A percentile compares a stretch with the other conserved stretches of the same genome.
These are phyloP conservation scores for Parauchenoglanis ngamensis DNA, from an alignment of 2,797 vertebrate genomes.

Conservation along the genomic window DNA sequence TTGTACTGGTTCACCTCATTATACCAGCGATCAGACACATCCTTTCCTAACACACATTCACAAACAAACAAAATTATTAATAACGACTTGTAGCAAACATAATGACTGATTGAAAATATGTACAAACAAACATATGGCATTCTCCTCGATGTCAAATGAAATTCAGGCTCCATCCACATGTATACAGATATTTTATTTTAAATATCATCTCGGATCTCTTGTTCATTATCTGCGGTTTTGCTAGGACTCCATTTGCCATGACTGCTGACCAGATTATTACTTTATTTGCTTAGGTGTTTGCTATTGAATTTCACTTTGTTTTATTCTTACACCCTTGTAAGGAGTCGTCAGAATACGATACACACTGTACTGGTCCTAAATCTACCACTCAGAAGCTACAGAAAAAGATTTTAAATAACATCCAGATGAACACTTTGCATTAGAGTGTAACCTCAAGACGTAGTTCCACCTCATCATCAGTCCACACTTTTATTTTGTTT, in stretches of 20 bases:
- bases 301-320: not conserved
- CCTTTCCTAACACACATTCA: conserved; percentile 77
- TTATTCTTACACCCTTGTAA: not conserved
- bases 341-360: not conserved
- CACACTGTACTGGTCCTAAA: not conserved
- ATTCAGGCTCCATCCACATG: not conserved
- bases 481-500: not conserved
- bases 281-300: not conserved
- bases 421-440: not conserved
- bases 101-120: not conserved
- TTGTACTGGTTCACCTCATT: conserved; percentile 94
- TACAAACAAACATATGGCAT: not conserved
- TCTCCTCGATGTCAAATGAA: not conserved
- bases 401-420: not conserved
- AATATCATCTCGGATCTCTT: too few species aligned
- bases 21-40: conserved; percentile 96
- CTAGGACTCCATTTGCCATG: not conserved
- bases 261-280: not conserved
- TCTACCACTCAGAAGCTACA: not conserved
- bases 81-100: not conserved
- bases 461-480: not conserved
- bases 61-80: conserved; percentile 23
- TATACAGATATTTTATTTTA: not conserved
- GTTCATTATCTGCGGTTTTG: not conserved
- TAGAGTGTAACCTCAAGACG: not conserved